Percentiles rank a stretch among this genome's conserved stretches.
phyloP scores from a whole-genome alignment of 2,888 invertebrate genomes.

The Julus scandinavius region DNA sequence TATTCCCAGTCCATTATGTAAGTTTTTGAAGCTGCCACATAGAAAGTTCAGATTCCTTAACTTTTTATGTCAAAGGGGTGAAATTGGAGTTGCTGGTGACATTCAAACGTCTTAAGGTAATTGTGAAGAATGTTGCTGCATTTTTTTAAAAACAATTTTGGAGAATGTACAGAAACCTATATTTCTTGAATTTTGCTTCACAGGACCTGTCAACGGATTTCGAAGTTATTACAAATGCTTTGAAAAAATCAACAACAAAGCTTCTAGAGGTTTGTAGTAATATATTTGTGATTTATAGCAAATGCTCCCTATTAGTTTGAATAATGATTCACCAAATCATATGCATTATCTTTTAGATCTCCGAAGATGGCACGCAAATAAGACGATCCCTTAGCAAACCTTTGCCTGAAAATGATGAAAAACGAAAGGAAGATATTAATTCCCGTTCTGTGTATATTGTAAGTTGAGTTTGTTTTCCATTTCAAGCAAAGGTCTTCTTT shows the following conservation, averaged over 20 bases:
- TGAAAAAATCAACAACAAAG: conserved; percentile 42
- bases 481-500: too few species aligned
- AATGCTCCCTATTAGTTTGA: not conserved
- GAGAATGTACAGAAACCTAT: not conserved
- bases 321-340: not conserved
- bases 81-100: conserved; percentile 44
- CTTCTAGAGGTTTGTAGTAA: conserved; percentile 48
- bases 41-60: not conserved
- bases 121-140: not conserved
- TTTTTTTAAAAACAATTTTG: not conserved
- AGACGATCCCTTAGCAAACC: conserved; percentile 44
- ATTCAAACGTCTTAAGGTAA: conserved; percentile 50
- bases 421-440: conserved; percentile 51
- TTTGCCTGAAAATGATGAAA: conserved; percentile 51
- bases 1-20: too few species aligned
- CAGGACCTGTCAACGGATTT: conserved; percentile 49
- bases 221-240: conserved; percentile 41
- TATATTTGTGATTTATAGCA: not conserved
- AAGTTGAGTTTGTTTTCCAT: conserved; percentile 19
- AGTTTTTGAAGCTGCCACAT: not conserved
- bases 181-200: not conserved
- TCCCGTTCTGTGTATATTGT: conserved; percentile 43
- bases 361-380: conserved; percentile 45
- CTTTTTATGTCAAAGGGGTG: conserved; percentile 24
- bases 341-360: not conserved